A percentile compares a stretch with the other conserved stretches of the same genome.
These are phyloP conservation scores for Leptonema lineaticorne DNA, from an alignment of 1,140 invertebrate genomes.

Conservation along the genomic window DNA sequence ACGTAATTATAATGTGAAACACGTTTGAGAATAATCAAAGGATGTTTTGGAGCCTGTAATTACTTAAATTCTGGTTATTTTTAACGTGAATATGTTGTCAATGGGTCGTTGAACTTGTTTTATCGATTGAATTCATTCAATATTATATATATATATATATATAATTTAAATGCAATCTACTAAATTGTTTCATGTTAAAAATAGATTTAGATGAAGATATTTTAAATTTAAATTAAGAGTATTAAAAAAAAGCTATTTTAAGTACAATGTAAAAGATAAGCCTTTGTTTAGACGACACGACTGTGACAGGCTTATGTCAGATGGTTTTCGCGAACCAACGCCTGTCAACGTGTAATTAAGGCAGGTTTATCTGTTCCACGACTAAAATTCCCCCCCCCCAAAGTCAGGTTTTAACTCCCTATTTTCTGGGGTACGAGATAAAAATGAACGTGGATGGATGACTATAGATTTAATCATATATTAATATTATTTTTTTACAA, in stretches of 20 bases:
- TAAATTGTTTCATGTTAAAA: background rate
- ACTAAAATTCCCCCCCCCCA: background rate
- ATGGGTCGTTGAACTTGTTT: background rate
- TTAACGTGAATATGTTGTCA: background rate
- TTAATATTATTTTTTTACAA: no score
- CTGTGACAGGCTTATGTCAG: conserved; percentile 21
- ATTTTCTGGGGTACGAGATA: background rate
- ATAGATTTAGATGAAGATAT: background rate
- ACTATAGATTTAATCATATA: no score
- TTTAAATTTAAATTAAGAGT: no score
- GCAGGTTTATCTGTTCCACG: conserved; percentile 39
- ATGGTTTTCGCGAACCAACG: conserved; percentile 40
- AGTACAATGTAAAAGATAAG: background rate
- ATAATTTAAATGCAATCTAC: background rate
- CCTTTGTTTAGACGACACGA: background rate
- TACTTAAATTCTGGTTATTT: background rate
- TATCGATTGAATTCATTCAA: background rate
- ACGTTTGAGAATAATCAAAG: conserved; percentile 10
- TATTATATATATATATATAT: background rate
- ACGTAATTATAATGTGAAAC: background rate
- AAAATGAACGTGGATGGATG: background rate
- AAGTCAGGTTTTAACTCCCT: conserved; percentile 8
- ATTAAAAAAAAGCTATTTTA: background rate
- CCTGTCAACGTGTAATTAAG: conserved; percentile 43
- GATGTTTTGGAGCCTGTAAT: background rate